Evolutionary conservation across 2,888 invertebrate species (phyloP), one percentile per base, ranked within the genome.

Genomic region (Eupithecia inturbata): DNA sequence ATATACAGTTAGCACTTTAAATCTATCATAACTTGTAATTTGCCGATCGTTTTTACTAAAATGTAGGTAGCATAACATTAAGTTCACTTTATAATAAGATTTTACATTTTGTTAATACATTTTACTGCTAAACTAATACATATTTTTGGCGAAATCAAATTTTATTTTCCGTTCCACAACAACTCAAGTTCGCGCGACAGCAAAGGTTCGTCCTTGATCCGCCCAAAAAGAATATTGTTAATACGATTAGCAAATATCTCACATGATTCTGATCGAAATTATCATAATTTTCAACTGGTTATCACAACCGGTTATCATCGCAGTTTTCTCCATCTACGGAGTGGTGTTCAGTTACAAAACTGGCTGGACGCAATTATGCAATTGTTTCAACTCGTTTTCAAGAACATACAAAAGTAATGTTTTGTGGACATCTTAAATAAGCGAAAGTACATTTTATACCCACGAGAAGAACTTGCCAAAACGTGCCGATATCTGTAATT

Each of bases 241-340:
- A 36, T 36, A 66, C 16, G 26, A 66, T 66, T 41, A 66, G 39
- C 26, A 66, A 66, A 66, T 41, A 39, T 45, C 64, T 64, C 49
- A 41, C 68, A 53, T 53, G 53, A 68, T 69, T 39, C 14, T 49
- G 69, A 39, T 66, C 19, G 28, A 62, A 69, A 41, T 69, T 69
- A 72, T 39, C 66, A 72, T 63, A n/a, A 70, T 63, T 71, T 22
- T 69, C 57, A 57, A 22, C 49, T 67, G 62, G 80, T 79, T 78
- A 77, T 77, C 75, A 68, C 74, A n/a, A n/a, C n/a, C n/a, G n/a
- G 80, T 79, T 78, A 77, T 77, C 75, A 69, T 75, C 53, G 77
- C 80, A 77, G 77, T 77, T 41, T 70, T 71, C 73, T 72, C 78
- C 77, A 77, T 75, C 77, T 78, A 77, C 57, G 77, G 74, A 57